Evolutionary conservation across 2,888 invertebrate genomes (phyloP).

Genomic region (Caenorhabditis japonica): DNA sequence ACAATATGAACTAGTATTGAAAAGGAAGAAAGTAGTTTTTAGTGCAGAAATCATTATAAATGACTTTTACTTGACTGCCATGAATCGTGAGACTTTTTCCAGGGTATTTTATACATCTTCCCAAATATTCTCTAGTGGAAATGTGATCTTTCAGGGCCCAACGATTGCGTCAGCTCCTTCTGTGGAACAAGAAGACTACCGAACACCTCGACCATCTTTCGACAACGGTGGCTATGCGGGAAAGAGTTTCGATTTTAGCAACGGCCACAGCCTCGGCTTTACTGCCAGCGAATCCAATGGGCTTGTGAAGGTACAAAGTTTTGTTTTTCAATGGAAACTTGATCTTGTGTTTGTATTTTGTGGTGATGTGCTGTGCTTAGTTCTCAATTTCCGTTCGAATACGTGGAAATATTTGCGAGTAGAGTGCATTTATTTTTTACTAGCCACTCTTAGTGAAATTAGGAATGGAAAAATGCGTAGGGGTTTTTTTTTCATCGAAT

Average conservation of each 20-base stretch:
- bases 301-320: conserved; percentile 71
- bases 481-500: no score
- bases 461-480: no score
- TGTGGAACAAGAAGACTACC: conserved; percentile 76
- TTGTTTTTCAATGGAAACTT: conserved; percentile 20
- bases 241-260: conserved; percentile 75
- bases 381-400: conserved; percentile 42
- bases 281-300: conserved; percentile 73
- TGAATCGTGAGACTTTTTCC: conserved; percentile 12
- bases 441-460: no score
- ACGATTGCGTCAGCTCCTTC: conserved; percentile 76
- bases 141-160: conserved; percentile 67
- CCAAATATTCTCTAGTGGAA: background rate
- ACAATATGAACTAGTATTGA: background rate
- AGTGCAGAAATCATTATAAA: no score
- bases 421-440: conserved; percentile 1
- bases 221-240: conserved; percentile 68
- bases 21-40: background rate
- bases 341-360: conserved; percentile 7
- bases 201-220: conserved; percentile 74
- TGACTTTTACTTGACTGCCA: background rate
- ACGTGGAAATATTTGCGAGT: conserved; percentile 6
- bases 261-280: conserved; percentile 48
- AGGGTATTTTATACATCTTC: conserved; percentile 16
- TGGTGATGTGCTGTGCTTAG: conserved; percentile 8